A percentile compares a stretch with the other conserved stretches of the same genome.
phyloP scores from a whole-genome alignment of 2,113 vertebrate genomes.

The Phalacrocorax carbo region DNA sequence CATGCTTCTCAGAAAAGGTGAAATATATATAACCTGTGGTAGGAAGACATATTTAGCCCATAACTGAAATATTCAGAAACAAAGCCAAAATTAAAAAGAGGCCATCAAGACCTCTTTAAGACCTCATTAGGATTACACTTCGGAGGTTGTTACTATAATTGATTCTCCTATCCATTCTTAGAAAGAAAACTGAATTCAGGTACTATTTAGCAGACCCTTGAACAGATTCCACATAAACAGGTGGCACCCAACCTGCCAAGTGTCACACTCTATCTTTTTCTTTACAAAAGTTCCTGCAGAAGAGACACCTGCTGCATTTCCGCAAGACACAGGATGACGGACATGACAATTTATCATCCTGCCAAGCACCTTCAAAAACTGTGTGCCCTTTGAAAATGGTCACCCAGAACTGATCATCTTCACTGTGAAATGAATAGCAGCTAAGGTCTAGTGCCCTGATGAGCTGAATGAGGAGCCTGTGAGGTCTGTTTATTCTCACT shows the following conservation, averaged over 20 bases:
- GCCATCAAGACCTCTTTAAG: not conserved
- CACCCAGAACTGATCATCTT: slow-evolving; percentile 52
- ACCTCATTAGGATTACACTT: not conserved
- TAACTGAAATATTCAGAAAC: not conserved
- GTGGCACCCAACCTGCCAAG: not conserved
- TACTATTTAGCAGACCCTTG: not conserved
- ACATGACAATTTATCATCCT: slow-evolving; percentile 70
- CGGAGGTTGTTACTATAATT: not conserved
- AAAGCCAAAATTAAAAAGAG: not conserved
- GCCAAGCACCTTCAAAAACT: slow-evolving; percentile 66
- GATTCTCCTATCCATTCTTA: not conserved
- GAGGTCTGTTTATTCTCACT: slow-evolving; percentile 44
- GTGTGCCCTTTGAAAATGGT: slow-evolving; percentile 46
- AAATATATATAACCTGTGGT: not conserved
- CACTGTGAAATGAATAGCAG: slow-evolving; percentile 43
- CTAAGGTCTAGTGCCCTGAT: slow-evolving; percentile 38
- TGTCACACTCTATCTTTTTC: not conserved
- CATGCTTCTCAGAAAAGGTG: not conserved
- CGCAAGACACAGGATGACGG: not conserved
- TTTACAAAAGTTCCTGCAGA: not conserved
- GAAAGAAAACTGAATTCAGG: not conserved
- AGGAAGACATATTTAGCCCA: accelerated
- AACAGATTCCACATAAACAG: not conserved
- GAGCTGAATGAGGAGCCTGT: slow-evolving; percentile 39
- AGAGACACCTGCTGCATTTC: slow-evolving; percentile 16